Conservation (phyloP, 2,797 vertebrate genomes). For the Danio choprae region DNA sequence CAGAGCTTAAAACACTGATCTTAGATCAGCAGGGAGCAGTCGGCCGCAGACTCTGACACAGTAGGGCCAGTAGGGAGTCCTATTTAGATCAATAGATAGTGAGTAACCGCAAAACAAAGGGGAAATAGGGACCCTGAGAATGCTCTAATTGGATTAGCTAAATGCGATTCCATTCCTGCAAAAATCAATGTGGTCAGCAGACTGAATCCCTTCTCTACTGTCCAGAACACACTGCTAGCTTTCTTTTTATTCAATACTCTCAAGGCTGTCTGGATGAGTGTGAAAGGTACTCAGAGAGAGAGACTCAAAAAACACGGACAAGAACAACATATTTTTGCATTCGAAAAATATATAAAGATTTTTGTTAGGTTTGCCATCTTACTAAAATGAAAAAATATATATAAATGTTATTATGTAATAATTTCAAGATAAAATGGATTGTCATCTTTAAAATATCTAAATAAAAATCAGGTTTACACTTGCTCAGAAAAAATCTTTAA, state of each 20-base stretch:
- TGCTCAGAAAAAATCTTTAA: neutral
- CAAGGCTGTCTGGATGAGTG: conserved; percentile 38
- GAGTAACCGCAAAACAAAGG: conserved; percentile 77
- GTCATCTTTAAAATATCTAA: neutral
- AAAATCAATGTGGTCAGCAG: conserved; percentile 79
- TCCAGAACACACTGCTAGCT: conserved; percentile 48
- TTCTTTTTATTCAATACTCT: conserved; percentile 35
- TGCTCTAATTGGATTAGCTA: conserved; percentile 79
- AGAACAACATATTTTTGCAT: neutral
- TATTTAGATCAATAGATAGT: conserved; percentile 77
- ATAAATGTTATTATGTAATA: neutral
- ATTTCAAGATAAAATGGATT: neutral
- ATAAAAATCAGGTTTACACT: neutral
- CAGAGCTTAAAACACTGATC: conserved; percentile 40
- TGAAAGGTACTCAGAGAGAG: conserved; percentile 3
- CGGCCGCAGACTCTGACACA: conserved; percentile 35
- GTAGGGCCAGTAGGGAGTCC: conserved; percentile 64
- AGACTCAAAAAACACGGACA: neutral
- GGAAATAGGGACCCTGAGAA: conserved; percentile 69
- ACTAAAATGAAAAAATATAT: neutral
- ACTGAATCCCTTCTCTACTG: conserved; percentile 54
- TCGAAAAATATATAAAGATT: no score
- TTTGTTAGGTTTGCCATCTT: neutral
- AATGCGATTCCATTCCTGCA: conserved; percentile 75
- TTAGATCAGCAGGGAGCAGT: conserved; percentile 44